Base-by-base conservation (phyloP, 2,113 vertebrate species). In the Spizaetus ornatus region DNA sequence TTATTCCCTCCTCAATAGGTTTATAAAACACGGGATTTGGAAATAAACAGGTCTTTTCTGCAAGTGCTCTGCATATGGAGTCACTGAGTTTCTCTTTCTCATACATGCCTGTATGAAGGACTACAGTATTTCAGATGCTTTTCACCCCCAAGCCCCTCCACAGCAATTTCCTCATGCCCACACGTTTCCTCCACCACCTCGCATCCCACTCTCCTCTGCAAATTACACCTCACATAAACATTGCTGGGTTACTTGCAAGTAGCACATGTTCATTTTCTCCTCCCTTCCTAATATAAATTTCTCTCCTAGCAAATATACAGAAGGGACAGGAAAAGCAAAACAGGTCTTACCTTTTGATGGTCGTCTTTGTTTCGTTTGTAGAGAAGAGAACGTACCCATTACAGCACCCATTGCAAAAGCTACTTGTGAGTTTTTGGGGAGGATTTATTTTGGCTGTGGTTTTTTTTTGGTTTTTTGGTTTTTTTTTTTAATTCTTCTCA, bases 321-420 rank as follows among this genome's bases (percentile, higher is more conserved):
- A 84, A 89, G 61, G 58, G 69, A 42, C 59, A 95, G 73, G 90
- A 95, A 97, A 97, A 93, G 89, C 96, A 94, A 86, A 87, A 80
- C 48, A 73, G 55, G 11, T 97, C 99, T 99, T 99, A 99, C 99
- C 99, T 98, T 98, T 99, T 61, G 99, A 99, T 63, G 98, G 98
- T 98, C 99, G 94, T 98, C 99, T 99, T 98, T 99, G 98, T 98
- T 99, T 99, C 94, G 99, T 99, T 98, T 99, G 99, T 98, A 99
- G 98, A 98, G 99, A 99, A 61, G 99, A 99, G 98, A 99, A 98
- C 27, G 99, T 99, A 93, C 99, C 99, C 98, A 99, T 99, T 97
- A 99, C 99, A 90, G 99, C 99, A 97, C 99, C 99, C 99, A 99
- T 99, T 98, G 98, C 95, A 95, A 97, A 95, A 73, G 94, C 93